These are phyloP conservation scores for Euplagia quadripunctaria DNA, from an alignment of 2,888 invertebrate genomes.

Conservation along the genomic window DNA sequence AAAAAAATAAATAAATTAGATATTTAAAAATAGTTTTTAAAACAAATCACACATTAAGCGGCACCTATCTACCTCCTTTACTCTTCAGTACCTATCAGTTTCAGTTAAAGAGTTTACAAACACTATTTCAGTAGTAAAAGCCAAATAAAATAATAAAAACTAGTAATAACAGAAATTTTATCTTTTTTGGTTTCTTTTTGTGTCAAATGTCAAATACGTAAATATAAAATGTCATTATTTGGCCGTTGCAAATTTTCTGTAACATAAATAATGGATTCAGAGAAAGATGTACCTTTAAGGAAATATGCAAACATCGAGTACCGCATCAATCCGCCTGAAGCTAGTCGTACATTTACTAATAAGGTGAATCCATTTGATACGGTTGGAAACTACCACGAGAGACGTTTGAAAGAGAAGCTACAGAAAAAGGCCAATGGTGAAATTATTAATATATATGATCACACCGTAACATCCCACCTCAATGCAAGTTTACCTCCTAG, in stretches of 20 bases:
- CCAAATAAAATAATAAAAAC: not conserved
- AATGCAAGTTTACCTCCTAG: slow-evolving; percentile 2
- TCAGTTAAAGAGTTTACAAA: too few relatives aligned
- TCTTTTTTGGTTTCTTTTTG: not conserved
- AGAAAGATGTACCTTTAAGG: slow-evolving; percentile 26
- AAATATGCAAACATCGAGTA: slow-evolving; percentile 18
- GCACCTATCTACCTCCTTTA: too few relatives aligned
- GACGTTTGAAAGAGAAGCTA: slow-evolving; percentile 19
- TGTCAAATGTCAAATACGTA: slow-evolving; percentile 12
- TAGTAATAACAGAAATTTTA: not conserved
- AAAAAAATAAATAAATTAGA: too few relatives aligned
- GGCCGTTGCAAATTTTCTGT: slow-evolving; percentile 52
- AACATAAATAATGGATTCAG: slow-evolving; percentile 49
- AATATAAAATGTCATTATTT: slow-evolving; percentile 14
- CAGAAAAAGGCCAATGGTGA: slow-evolving; percentile 28
- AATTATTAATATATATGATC: slow-evolving; percentile 27
- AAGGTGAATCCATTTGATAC: slow-evolving; percentile 31
- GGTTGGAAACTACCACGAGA: slow-evolving; percentile 19
- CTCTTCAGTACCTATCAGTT: too few relatives aligned
- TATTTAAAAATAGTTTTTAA: too few relatives aligned
- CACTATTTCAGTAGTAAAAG: too few relatives aligned
- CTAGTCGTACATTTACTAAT: slow-evolving; percentile 29
- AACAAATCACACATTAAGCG: too few relatives aligned
- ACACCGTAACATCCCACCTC: not conserved
- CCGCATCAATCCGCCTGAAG: slow-evolving; percentile 26